phyloP scores from a whole-genome alignment of 2,113 vertebrate genomes.

The Upupa epops region DNA sequence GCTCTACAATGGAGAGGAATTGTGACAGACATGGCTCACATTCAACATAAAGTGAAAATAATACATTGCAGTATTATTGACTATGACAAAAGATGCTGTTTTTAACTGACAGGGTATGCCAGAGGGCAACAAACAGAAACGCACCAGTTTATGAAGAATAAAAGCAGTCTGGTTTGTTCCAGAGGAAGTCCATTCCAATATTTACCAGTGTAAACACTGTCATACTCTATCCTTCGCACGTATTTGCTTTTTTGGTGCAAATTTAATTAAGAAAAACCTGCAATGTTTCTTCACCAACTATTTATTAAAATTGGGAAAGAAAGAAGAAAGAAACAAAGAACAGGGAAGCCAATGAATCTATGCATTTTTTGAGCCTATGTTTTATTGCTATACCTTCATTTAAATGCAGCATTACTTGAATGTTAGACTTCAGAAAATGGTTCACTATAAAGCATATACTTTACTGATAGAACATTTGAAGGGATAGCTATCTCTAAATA shows the following conservation, averaged over 20 bases:
- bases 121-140: background rate
- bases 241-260: background rate
- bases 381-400: background rate
- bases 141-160: background rate
- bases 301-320: background rate
- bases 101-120: background rate
- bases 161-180: background rate
- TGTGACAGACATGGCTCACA: background rate
- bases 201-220: background rate
- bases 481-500: background rate
- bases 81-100: background rate
- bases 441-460: background rate
- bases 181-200: background rate
- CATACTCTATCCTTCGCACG: background rate
- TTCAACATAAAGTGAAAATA: background rate
- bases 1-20: background rate
- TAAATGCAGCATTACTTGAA: background rate
- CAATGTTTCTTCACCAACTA: background rate
- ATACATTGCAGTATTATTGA: background rate
- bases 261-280: background rate
- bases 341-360: background rate
- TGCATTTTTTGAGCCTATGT: background rate
- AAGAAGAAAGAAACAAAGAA: background rate
- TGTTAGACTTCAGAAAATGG: background rate
- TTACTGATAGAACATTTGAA: background rate